Evolutionary conservation across 2,797 vertebrate genomes (phyloP).

Genomic region (Chiroxiphia lanceolata): DNA sequence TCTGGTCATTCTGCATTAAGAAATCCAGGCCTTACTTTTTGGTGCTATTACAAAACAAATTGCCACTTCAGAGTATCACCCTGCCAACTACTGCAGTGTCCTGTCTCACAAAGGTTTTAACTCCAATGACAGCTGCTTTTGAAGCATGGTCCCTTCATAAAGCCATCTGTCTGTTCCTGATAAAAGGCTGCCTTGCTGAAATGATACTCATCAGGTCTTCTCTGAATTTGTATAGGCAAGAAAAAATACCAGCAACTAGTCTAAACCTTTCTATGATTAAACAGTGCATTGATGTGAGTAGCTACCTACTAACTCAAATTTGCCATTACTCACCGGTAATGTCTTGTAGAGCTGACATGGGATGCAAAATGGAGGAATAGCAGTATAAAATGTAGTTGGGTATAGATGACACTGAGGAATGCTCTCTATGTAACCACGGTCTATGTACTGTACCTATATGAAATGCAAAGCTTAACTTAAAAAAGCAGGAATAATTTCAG

Average conservation of each 20-base stretch:
- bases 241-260: neutral
- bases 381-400: conserved; percentile 82
- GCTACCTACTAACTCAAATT: neutral
- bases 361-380: conserved; percentile 86
- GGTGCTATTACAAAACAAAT: fast-evolving
- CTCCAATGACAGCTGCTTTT: neutral
- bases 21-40: neutral
- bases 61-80: neutral
- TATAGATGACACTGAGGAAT: conserved; percentile 90
- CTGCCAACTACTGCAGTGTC: neutral
- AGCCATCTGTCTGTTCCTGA: neutral
- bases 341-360: conserved; percentile 85
- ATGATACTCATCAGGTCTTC: neutral
- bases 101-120: neutral
- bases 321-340: conserved; percentile 80
- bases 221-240: neutral
- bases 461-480: neutral
- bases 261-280: neutral
- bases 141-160: neutral
- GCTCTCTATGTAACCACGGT: conserved; percentile 85
- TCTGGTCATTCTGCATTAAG: neutral
- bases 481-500: too few species aligned
- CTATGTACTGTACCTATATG: conserved; percentile 87
- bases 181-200: neutral
- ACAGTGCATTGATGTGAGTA: neutral